Evolutionary conservation across 2,113 vertebrate genomes (phyloP).

Genomic region (Ochotona curzoniae): DNA sequence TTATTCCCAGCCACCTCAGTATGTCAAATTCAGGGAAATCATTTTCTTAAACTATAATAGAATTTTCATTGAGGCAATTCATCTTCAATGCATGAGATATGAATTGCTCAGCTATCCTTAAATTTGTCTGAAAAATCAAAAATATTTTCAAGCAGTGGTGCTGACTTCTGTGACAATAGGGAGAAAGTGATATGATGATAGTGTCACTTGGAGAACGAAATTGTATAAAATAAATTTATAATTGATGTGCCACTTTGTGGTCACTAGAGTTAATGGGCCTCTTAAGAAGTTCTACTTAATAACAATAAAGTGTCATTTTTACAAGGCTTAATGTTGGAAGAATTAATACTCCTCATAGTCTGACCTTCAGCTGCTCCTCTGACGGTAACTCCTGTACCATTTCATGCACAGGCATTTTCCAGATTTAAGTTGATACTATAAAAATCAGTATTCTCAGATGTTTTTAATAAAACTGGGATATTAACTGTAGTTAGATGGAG

Average conservation of each 20-base stretch:
- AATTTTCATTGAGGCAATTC: conserved; percentile 76
- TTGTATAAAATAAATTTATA: conserved; percentile 68
- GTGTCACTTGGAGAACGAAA: background rate
- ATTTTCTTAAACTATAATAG: conserved; percentile 70
- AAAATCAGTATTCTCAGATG: conserved; percentile 46
- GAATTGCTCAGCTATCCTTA: conserved; percentile 54
- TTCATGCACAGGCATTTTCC: conserved; percentile 36
- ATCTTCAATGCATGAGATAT: conserved; percentile 56
- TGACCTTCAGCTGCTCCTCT: conserved; percentile 61
- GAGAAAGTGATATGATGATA: conserved; percentile 36
- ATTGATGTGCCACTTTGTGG: conserved; percentile 56
- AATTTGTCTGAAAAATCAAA: conserved; percentile 56
- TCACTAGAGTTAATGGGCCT: conserved; percentile 60
- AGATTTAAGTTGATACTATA: conserved; percentile 31
- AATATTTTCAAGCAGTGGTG: background rate
- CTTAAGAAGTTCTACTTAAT: conserved; percentile 72
- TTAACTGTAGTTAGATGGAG: background rate
- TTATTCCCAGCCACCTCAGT: conserved; percentile 52
- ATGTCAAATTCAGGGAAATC: conserved; percentile 61
- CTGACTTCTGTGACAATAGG: conserved; percentile 51
- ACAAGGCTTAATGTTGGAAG: conserved; percentile 57
- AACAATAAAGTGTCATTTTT: conserved; percentile 61
- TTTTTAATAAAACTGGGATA: conserved; percentile 61
- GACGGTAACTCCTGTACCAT: conserved; percentile 17
- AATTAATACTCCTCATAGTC: conserved; percentile 55